Evolutionary conservation across 2,797 vertebrate species (phyloP).

Genomic region (Sandelia bainsii): DNA sequence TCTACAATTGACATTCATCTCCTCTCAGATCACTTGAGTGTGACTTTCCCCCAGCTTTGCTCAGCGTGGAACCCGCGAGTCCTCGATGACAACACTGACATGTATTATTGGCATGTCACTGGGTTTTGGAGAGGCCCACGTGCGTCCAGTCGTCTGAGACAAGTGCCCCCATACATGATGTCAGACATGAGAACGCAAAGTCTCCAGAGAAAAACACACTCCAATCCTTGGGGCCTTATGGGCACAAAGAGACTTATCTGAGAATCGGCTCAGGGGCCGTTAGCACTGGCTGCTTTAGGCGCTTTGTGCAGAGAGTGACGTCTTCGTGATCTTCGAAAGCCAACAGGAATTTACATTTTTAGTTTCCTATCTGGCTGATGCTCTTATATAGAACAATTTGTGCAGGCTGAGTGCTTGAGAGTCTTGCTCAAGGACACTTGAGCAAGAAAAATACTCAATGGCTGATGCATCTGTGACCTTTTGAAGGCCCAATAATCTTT

Average conservation of each 20-base stretch:
- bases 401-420: conserved; percentile 13
- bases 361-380: conserved; percentile 1
- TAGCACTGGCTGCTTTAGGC: conserved; percentile 5
- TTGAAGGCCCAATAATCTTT: conserved; percentile 47
- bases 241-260: conserved; percentile 56
- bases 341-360: conserved; percentile 45
- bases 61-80: conserved; percentile 58
- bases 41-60: conserved; percentile 57
- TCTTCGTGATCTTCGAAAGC: conserved; percentile 17
- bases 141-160: conserved; percentile 67
- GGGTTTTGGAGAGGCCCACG: conserved; percentile 71
- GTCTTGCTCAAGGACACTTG: conserved; percentile 45
- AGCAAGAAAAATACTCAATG: conserved; percentile 37
- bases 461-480: conserved; percentile 22
- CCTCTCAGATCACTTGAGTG: conserved; percentile 74
- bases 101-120: conserved; percentile 70
- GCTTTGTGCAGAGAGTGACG: conserved; percentile 42
- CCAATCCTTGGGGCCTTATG: conserved; percentile 23
- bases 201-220: conserved; percentile 22
- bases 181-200: conserved; percentile 46
- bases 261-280: conserved; percentile 34
- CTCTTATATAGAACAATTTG: conserved; percentile 28
- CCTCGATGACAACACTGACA: conserved; percentile 43
- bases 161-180: conserved; percentile 59
- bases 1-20: conserved; percentile 71